Evolutionary conservation across 2,113 vertebrate species (phyloP).

Genomic region (Takifugu bimaculatus): DNA sequence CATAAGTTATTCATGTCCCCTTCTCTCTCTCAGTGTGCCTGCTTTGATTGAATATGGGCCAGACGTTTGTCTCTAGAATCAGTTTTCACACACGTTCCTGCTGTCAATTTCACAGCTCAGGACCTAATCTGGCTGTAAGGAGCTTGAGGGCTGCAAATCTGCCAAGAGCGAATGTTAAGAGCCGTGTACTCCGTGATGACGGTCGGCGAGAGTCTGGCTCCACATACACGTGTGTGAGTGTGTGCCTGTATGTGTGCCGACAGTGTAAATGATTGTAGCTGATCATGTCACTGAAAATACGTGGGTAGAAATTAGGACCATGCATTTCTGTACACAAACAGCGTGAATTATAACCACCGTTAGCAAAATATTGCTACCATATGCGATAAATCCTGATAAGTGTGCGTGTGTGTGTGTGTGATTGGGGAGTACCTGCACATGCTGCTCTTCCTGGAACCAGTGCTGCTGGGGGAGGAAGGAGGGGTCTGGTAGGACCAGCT

Average conservation of each 20-base stretch:
- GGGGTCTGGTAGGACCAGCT: constrained; percentile 99
- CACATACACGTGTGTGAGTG: no score
- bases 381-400: no score
- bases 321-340: no score
- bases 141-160: constrained; percentile 53
- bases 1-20: constrained; percentile 18
- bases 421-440: constrained; percentile 87
- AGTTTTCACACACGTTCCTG: not conserved
- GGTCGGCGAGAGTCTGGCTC: constrained; percentile 2
- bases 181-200: constrained; percentile 1
- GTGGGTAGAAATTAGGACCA: no score
- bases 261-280: no score
- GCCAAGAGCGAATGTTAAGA: constrained; percentile 31
- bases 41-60: no score
- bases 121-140: constrained; percentile 49
- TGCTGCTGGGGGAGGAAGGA: constrained; percentile 91
- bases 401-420: not conserved
- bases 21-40: not conserved
- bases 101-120: constrained; percentile 49
- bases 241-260: no score
- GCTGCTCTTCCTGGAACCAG: constrained; percentile 93
- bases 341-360: no score
- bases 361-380: no score
- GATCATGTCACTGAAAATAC: no score
- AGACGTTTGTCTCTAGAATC: no score